Evolutionary conservation across 2,797 vertebrate species (phyloP).

Genomic region (Macropodus opercularis): DNA sequence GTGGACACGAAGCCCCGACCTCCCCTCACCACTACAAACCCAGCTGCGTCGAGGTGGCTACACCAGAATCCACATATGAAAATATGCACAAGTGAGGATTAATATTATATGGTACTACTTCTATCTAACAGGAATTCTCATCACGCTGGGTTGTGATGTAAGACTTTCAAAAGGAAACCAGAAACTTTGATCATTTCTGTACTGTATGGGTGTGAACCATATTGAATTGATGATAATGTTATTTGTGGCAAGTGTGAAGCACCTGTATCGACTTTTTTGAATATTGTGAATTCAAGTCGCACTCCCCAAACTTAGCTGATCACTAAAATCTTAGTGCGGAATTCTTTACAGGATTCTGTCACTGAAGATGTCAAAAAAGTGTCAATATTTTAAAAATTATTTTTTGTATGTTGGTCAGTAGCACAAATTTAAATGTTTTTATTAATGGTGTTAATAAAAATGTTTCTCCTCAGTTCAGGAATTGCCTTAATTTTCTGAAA

Average conservation of each 20-base stretch:
- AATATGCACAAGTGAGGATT: constrained; percentile 81
- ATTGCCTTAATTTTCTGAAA: constrained; percentile 84
- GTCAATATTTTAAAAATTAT: constrained; percentile 76
- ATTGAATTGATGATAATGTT: constrained; percentile 64
- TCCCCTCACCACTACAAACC: constrained; percentile 18
- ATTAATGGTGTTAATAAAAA: constrained; percentile 73
- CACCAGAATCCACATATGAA: constrained; percentile 61
- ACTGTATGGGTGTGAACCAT: constrained; percentile 70
- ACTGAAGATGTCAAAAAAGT: constrained; percentile 63
- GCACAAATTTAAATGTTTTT: constrained; percentile 81
- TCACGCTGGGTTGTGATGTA: constrained; percentile 69
- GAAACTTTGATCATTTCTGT: constrained; percentile 57
- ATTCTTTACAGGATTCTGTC: constrained; percentile 50
- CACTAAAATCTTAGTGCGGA: constrained; percentile 52
- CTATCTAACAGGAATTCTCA: constrained; percentile 64
- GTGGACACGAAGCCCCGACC: background rate
- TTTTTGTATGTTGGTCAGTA: constrained; percentile 83
- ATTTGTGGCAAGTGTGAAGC: constrained; percentile 72
- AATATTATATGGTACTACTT: constrained; percentile 65
- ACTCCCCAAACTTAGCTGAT: constrained; percentile 62
- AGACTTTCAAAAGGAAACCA: constrained; percentile 53
- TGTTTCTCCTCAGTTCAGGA: constrained; percentile 80
- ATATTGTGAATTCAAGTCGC: constrained; percentile 61
- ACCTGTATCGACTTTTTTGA: constrained; percentile 69
- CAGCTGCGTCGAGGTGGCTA: constrained; percentile 55